A percentile compares a stretch with the other conserved stretches of the same genome.
phyloP scores from a whole-genome alignment of 2,797 vertebrate species.

The Sebastolobus altivelis region DNA sequence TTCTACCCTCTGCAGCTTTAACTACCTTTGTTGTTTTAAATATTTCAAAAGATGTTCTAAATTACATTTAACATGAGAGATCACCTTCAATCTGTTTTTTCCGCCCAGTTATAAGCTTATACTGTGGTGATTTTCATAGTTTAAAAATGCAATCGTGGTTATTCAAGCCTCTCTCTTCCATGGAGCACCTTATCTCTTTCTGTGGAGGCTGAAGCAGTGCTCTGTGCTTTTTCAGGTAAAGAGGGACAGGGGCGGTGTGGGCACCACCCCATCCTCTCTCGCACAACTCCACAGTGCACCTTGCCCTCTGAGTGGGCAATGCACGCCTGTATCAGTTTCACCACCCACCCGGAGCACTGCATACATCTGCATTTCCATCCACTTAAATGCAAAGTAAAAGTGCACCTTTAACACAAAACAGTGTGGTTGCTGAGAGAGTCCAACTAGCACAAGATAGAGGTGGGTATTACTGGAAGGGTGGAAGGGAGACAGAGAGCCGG shows the following conservation, averaged over 20 bases:
- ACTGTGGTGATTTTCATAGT: constrained; percentile 47
- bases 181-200: constrained; percentile 73
- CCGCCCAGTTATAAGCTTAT: constrained; percentile 20
- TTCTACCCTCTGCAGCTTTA: too few relatives aligned
- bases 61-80: constrained; percentile 1
- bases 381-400: constrained; percentile 87
- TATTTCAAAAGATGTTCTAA: constrained; percentile 7
- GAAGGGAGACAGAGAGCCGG: constrained; percentile 78
- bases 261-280: constrained; percentile 81
- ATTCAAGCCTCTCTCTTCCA: constrained; percentile 63
- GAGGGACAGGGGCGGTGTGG: constrained; percentile 82
- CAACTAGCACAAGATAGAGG: constrained; percentile 78
- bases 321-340: constrained; percentile 83
- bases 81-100: neutral
- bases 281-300: constrained; percentile 78
- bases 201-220: constrained; percentile 81
- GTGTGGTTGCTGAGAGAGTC: constrained; percentile 81
- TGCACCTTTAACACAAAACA: constrained; percentile 85
- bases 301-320: constrained; percentile 83
- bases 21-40: constrained; percentile 18
- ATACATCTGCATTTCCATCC: constrained; percentile 85
- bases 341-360: constrained; percentile 84
- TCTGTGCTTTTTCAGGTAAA: constrained; percentile 83
- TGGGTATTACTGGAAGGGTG: constrained; percentile 81
- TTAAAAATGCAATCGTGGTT: constrained; percentile 41